Base-by-base conservation (phyloP, 2,888 invertebrate genomes). In the Julus scanicus region DNA sequence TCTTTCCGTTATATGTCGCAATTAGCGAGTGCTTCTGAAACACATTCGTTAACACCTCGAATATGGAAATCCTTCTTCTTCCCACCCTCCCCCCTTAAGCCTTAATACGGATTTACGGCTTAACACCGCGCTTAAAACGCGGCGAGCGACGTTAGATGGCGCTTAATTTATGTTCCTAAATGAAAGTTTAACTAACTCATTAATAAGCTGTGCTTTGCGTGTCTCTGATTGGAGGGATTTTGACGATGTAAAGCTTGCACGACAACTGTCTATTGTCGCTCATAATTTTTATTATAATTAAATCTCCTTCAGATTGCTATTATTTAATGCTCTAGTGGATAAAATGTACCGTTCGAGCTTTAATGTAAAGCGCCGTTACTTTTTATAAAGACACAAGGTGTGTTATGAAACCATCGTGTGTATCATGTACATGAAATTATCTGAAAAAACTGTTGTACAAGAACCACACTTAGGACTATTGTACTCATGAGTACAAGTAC, bases 271-370 rank as follows among this genome's bases (percentile, higher is more conserved):
- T 63, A 63, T 63, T 63, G n/a, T 63, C 17, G n/a, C 57, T 63
- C 57, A n/a, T 63, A 17, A 63, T 63, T 63, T 63, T 63, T 63
- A 63, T 63, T 63, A n/a, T 63, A 63, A 63, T 63, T 63, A 63
- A 63, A n/a, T 63, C 57, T 63, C 4, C 57, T n/a, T 63, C 57
- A 63, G 57, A 63, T 63, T 63, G 57, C 57, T 63, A 44, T 2
- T 44, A 44, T 8, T 44, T 44, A 44, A 44, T 44, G 44, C 8
- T 44, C 5, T 5, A 44, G 44, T 44, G 44, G 44, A 44, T 44
- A 44, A 44, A 44, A 44, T 44, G 44, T 44, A 44, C 5, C 44
- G 44, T 44, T 44, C 8, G 6, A 8, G 8, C 6, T 8, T 8
- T 44, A 44, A 44, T 5, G 1, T 44, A 8, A 8, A 44, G 44